Conservation (phyloP, 2,888 invertebrate genomes). For the Trisateles emortualis region DNA sequence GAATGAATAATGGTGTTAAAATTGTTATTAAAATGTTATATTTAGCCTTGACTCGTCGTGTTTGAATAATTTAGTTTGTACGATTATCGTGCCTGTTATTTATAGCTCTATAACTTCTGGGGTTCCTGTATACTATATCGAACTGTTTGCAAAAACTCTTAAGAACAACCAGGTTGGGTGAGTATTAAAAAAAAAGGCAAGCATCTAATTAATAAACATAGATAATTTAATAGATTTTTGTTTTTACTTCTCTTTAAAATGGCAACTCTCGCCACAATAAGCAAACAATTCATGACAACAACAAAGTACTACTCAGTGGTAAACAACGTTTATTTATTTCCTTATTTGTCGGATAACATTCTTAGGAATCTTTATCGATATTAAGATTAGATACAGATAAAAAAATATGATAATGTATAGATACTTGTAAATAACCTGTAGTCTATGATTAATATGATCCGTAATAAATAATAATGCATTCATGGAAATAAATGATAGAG, state of each 20-base stretch:
- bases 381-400: not conserved
- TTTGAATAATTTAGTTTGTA: constrained; percentile 36
- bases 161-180: too few species aligned
- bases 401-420: not conserved
- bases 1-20: constrained; percentile 30
- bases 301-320: too few species aligned
- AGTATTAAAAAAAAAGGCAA: too few species aligned
- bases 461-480: not conserved
- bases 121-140: not conserved
- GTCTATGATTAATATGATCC: not conserved
- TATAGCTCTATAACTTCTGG: constrained; percentile 7
- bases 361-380: not conserved
- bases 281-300: too few species aligned
- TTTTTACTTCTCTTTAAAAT: too few species aligned
- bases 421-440: not conserved
- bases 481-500: not conserved
- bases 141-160: too few species aligned
- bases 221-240: too few species aligned
- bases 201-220: too few species aligned
- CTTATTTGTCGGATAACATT: constrained; percentile 11
- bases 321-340: constrained; percentile 10
- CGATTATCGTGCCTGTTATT: constrained; percentile 16
- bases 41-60: constrained; percentile 41
- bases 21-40: constrained; percentile 25
- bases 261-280: too few species aligned